Percentiles rank a stretch among this genome's conserved stretches.
Conservation (phyloP, 2,113 vertebrate genomes). For the Lanius ludovicianus region DNA sequence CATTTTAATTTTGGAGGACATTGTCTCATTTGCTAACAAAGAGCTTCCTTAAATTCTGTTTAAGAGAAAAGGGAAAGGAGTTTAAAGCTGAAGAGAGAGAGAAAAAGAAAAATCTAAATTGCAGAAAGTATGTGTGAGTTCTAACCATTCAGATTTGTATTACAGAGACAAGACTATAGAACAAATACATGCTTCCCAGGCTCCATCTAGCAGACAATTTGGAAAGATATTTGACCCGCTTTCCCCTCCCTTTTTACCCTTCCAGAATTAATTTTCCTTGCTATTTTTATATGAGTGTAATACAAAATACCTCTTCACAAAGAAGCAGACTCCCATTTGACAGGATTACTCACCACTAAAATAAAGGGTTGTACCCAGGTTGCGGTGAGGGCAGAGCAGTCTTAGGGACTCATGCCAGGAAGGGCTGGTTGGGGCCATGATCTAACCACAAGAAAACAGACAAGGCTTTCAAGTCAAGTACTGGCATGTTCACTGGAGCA, state of each 20-base stretch:
- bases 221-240: slow-evolving; percentile 57
- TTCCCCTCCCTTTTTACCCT: slow-evolving; percentile 12
- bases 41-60: background rate
- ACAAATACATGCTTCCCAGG: slow-evolving; percentile 69
- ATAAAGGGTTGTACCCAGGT: slow-evolving; percentile 70
- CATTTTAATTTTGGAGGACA: slow-evolving; percentile 43
- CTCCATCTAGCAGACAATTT: slow-evolving; percentile 74
- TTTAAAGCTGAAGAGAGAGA: background rate
- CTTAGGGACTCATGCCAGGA: slow-evolving; percentile 61
- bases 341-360: slow-evolving; percentile 71
- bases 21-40: slow-evolving; percentile 16
- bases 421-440: slow-evolving; percentile 55
- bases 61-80: background rate
- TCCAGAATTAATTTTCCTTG: slow-evolving; percentile 51
- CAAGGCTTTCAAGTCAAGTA: slow-evolving; percentile 71
- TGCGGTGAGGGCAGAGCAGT: slow-evolving; percentile 53
- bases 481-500: slow-evolving; percentile 67
- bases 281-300: slow-evolving; percentile 44
- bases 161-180: slow-evolving; percentile 68
- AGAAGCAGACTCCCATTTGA: slow-evolving; percentile 34
- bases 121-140: background rate
- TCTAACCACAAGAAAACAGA: slow-evolving; percentile 65
- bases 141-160: slow-evolving; percentile 71
- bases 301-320: slow-evolving; percentile 61
- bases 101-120: background rate